Evolutionary conservation across 2,888 invertebrate species (phyloP).

Genomic region (Litoditis marina): DNA sequence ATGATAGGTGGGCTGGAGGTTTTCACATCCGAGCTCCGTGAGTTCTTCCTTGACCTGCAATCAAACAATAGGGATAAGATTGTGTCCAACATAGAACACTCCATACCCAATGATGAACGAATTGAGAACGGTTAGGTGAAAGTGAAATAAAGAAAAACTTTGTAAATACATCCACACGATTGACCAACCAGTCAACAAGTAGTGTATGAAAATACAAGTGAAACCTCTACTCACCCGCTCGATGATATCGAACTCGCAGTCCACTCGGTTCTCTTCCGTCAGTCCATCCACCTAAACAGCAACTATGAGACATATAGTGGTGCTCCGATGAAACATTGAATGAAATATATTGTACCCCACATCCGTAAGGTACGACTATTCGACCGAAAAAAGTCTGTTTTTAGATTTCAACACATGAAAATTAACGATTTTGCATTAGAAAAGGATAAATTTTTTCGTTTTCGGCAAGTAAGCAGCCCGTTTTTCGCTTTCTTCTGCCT

Average conservation of each 20-base stretch:
- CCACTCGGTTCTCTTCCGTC: constrained; percentile 97
- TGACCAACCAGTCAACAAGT: neutral
- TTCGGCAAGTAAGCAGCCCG: neutral
- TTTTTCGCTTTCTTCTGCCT: neutral
- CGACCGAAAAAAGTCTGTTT: neutral
- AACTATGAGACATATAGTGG: no score
- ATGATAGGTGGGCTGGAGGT: constrained; percentile 67
- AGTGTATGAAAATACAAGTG: constrained; percentile 65
- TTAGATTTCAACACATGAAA: neutral
- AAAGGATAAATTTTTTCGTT: neutral
- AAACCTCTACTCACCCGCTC: constrained; percentile 78
- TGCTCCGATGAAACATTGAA: no score
- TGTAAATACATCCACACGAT: neutral
- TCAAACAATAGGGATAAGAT: constrained; percentile 3
- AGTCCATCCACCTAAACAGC: constrained; percentile 80
- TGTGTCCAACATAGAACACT: no score
- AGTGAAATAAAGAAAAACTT: neutral
- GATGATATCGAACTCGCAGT: constrained; percentile 95
- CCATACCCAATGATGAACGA: no score
- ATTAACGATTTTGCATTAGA: neutral
- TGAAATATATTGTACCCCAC: no score
- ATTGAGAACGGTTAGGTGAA: no score
- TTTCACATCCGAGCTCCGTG: constrained; percentile 73
- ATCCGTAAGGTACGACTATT: no score
- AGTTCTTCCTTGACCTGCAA: constrained; percentile 70